Percentiles rank a stretch among this genome's conserved stretches.
Conservation (phyloP, 2,797 vertebrate genomes). For the Ataeniobius toweri region DNA sequence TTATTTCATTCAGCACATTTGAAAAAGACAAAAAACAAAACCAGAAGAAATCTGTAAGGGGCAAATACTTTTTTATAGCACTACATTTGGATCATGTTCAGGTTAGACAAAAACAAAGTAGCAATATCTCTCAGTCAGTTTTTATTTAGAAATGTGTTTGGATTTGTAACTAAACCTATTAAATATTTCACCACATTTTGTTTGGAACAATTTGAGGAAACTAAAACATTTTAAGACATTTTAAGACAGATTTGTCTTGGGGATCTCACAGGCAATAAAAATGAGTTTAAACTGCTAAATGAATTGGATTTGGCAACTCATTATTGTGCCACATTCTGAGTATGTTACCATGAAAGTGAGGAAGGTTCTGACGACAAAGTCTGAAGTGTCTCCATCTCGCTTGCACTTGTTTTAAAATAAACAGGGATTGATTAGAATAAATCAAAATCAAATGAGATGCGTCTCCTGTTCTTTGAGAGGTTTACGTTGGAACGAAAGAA, state of each 20-base stretch:
- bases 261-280: constrained; percentile 37
- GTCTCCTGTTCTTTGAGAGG: constrained; percentile 30
- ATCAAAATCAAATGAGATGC: constrained; percentile 38
- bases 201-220: not conserved
- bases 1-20: too few relatives aligned
- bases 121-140: not conserved
- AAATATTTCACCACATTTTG: not conserved
- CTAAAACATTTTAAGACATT: not conserved
- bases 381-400: constrained; percentile 38
- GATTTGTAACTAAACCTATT: constrained; percentile 6
- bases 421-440: constrained; percentile 45
- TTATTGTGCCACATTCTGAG: constrained; percentile 47
- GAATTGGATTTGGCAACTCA: constrained; percentile 60
- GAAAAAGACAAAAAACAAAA: too few relatives aligned
- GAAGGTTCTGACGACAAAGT: constrained; percentile 31
- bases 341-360: constrained; percentile 13
- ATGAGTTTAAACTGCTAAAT: constrained; percentile 53
- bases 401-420: constrained; percentile 56
- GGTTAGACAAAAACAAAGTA: constrained; percentile 1
- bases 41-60: not conserved
- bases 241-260: constrained; percentile 41
- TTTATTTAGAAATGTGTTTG: constrained; percentile 13
- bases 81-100: not conserved
- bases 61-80: not conserved
- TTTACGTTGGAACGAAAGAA: constrained; percentile 33